Evolutionary conservation across 1,140 invertebrate species (phyloP), one percentile per base, ranked within the genome.

Genomic region (Pachyrhynchus sulphureomaculatus): DNA sequence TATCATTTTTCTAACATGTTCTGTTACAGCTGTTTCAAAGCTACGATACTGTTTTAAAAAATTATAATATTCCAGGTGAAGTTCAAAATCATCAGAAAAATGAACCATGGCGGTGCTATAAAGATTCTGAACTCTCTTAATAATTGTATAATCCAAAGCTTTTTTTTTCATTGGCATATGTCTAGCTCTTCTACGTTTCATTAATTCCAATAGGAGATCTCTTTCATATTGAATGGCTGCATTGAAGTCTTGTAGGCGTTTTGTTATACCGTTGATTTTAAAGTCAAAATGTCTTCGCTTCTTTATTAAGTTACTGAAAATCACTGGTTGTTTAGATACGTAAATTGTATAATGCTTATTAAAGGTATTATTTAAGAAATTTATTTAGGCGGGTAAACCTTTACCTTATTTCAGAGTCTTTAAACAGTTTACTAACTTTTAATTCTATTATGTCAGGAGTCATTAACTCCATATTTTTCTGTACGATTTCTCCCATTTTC

Each of bases 181-280:
- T 17, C 41, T 33, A 41, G 65, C 64, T 24, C 65, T 62, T 39
- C 68, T 47, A n/a, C 70, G 24, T 17, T 47, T 53, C 34, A 56
- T 41, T 10, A 70, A 53, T 18, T 68, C 51, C 48, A 63, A 62
- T 12, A 72, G 32, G 36, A 72, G 33, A 10, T 29, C 15, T 41
- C 57, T 59, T 53, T 72, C 70, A 24, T 69, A 67, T 9, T 63
- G 29, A 47, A 70, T 72, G 12, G 68, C 68, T 23, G 65, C 60
- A 8, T 55, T 61, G 36, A 64, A 72, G 49, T 66, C 64, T 32
- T 69, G 21, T 10, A 70, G 15, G 47, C 64, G 65, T 51, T 67
- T 70, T n/a, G 58, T 45, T 5, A 64, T 33, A 12, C 61, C 65
- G 51, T 68, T 62, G 10, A 71, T 66, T 58, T 69, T 69, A 32